phyloP scores from a whole-genome alignment of 2,888 invertebrate genomes.

The Acanthacorydalis orientalis region DNA sequence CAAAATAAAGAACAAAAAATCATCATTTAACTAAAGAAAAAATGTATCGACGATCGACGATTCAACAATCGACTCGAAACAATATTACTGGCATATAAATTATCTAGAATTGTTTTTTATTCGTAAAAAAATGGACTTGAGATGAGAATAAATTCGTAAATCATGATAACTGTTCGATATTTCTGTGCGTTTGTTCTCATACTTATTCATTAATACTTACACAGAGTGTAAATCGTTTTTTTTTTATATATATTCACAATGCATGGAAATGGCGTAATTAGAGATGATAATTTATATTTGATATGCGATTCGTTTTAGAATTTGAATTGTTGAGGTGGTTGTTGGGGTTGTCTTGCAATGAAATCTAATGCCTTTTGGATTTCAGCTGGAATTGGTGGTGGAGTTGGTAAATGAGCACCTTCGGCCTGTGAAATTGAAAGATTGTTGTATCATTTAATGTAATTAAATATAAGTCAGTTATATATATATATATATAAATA shows the following conservation, averaged over 20 bases:
- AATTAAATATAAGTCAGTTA: background rate
- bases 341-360: slow-evolving; percentile 9
- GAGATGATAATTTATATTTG: no score
- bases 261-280: no score
- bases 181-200: background rate
- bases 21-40: no score
- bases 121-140: no score
- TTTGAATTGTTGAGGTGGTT: slow-evolving; percentile 4
- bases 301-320: background rate
- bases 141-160: no score
- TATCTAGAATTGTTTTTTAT: no score
- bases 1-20: no score
- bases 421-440: slow-evolving; percentile 12
- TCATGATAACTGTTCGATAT: background rate
- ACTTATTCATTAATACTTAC: background rate
- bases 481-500: background rate
- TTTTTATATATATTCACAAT: no score
- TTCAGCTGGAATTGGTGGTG: slow-evolving; percentile 62
- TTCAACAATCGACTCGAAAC: no score
- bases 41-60: no score
- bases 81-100: no score
- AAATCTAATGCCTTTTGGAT: slow-evolving; percentile 49
- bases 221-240: no score
- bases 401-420: slow-evolving; percentile 64
- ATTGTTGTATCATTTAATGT: background rate